Conservation (phyloP, 2,888 invertebrate genomes). For the Leptinotarsa peninsularis region DNA sequence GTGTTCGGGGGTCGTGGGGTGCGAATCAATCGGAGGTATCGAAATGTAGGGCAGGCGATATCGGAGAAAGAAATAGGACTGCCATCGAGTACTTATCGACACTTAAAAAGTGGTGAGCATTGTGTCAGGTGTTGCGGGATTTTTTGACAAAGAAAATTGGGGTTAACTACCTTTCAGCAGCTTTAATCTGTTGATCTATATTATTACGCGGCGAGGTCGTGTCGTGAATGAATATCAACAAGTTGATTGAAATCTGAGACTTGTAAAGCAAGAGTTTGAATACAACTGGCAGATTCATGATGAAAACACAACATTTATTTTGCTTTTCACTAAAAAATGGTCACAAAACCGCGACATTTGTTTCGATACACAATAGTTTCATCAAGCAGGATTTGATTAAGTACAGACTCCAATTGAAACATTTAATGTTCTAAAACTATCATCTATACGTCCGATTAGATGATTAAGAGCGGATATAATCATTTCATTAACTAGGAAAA, state of each 20-base stretch:
- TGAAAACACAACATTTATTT: no score
- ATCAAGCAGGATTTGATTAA: no score
- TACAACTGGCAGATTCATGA: no score
- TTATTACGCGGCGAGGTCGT: conserved; percentile 41
- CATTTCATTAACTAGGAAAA: no score
- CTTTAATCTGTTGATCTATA: conserved; percentile 51
- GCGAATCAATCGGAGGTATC: conserved; percentile 42
- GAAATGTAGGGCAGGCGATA: conserved; percentile 35
- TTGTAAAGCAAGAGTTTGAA: background rate
- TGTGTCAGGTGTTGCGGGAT: conserved; percentile 51
- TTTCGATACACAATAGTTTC: no score
- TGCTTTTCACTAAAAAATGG: no score
- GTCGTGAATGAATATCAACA: conserved; percentile 38
- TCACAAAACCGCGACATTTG: no score
- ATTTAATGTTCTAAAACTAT: no score
- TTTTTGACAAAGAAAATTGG: conserved; percentile 45
- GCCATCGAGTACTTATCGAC: conserved; percentile 49
- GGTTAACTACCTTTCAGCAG: conserved; percentile 46
- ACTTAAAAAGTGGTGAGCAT: conserved; percentile 49
- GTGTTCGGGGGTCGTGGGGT: conserved; percentile 31
- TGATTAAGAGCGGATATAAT: no score
- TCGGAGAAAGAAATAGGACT: conserved; percentile 27
- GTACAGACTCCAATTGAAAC: no score
- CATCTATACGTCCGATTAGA: no score
- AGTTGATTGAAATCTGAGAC: conserved; percentile 35